phyloP scores from a whole-genome alignment of 2,888 invertebrate genomes.

The Resseliella maxima region DNA sequence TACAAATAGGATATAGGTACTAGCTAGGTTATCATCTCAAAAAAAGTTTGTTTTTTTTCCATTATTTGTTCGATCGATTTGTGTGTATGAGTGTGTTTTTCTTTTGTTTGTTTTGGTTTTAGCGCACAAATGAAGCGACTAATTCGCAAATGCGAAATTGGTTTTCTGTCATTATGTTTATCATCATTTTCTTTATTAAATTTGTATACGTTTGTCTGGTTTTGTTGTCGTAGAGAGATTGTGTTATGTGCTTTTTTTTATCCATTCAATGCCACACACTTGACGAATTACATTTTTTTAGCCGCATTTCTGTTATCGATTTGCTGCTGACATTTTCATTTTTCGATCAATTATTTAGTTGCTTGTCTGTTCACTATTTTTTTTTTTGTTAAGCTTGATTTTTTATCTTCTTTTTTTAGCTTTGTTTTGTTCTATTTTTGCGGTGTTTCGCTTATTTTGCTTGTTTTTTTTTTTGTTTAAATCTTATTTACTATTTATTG shows the following conservation, averaged over 20 bases:
- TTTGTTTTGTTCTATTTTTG: no score
- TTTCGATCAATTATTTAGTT: background rate
- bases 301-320: background rate
- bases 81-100: no score
- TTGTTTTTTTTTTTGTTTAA: background rate
- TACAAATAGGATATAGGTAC: constrained; percentile 40
- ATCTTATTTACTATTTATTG: constrained; percentile 46
- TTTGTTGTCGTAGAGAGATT: background rate
- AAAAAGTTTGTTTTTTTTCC: background rate
- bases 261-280: background rate
- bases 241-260: background rate
- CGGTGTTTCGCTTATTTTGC: background rate
- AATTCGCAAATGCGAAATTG: background rate
- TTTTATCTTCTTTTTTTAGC: no score
- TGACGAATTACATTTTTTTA: background rate
- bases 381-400: no score
- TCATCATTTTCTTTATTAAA: background rate
- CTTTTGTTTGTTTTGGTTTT: background rate
- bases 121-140: background rate
- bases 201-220: background rate
- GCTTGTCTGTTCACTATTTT: background rate
- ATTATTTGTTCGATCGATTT: background rate
- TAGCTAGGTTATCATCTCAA: constrained; percentile 8
- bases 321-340: background rate
- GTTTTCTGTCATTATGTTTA: constrained; percentile 12